These are phyloP conservation scores for Tineola bisselliella DNA, from an alignment of 2,888 invertebrate species.

Conservation along the genomic window DNA sequence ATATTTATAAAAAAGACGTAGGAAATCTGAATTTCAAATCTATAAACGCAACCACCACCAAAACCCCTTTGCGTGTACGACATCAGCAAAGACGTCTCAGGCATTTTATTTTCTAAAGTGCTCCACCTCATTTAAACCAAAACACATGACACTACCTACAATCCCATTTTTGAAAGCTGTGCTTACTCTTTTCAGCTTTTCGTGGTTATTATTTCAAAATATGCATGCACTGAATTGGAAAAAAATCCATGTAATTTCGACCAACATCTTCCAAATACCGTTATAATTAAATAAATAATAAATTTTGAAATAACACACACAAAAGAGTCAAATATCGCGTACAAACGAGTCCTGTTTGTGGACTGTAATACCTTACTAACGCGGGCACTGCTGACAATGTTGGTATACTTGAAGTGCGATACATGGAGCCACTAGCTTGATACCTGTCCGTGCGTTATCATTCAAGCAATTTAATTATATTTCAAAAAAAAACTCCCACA, in stretches of 20 bases:
- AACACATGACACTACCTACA: slow-evolving; percentile 4
- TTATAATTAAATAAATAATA: not conserved
- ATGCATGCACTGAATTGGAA: not conserved
- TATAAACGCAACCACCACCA: slow-evolving; percentile 1
- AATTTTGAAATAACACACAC: slow-evolving; percentile 11
- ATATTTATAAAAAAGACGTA: not conserved
- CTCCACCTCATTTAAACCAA: not conserved
- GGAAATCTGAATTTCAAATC: not conserved
- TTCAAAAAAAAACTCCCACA: too few species aligned
- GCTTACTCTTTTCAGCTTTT: not conserved
- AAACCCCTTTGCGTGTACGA: not conserved
- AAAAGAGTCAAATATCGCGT: slow-evolving; percentile 9
- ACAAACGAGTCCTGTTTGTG: slow-evolving; percentile 10
- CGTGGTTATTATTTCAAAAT: slow-evolving; percentile 3
- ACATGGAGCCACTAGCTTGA: slow-evolving; percentile 75
- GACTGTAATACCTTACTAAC: slow-evolving; percentile 73
- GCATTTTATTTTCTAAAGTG: not conserved
- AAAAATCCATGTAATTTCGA: too few species aligned
- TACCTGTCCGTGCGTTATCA: slow-evolving; percentile 51
- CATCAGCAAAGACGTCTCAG: not conserved
- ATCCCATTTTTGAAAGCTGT: not conserved
- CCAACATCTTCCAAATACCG: too few species aligned
- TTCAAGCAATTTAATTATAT: not conserved
- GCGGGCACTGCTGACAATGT: slow-evolving; percentile 79
- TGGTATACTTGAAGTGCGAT: slow-evolving; percentile 91